Base-by-base conservation (phyloP, 2,888 invertebrate genomes). In the Ischnus inquisitorius region DNA sequence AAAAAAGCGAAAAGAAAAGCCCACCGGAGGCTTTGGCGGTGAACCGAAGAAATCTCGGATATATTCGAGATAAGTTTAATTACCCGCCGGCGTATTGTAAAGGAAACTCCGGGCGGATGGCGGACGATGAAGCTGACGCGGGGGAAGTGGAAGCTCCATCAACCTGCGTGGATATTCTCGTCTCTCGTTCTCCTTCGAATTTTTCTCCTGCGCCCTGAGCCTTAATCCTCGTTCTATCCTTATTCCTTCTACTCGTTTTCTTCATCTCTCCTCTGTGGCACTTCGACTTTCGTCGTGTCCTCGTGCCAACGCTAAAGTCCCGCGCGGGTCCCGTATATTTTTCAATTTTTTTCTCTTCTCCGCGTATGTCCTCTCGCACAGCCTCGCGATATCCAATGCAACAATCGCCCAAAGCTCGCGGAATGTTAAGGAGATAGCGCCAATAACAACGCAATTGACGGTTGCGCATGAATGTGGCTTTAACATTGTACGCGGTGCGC, bases 11-110 rank as follows among this genome's bases (percentile, higher is more conserved):
- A 62, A 60, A 79, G 12, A 14, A 25, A 19, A 71, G 39, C n/a
- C 46, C 48, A 46, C 25, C 48, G 43, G 19, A 64, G 39, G 78
- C 83, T 86, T 84, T 82, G 85, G 77, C 82, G 85, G 82, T 83
- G 75, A 75, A 67, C 74, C 75, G 72, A 54, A 83, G 68, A 85
- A 83, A 84, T 84, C 84, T 83, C 69, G 81, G 76, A 76, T 86
- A 81, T 65, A 85, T 79, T 64, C 76, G 65, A 87, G 87, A 87
- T 87, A 87, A 86, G 69, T 82, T 86, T 86, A 84, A 87, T 87
- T 87, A 82, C 84, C 85, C 80, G 77, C 76, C 81, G 81, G 84
- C 80, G 69, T 64, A 84, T 84, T 77, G 85, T 79, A 82, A 86
- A 72, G 85, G 80, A 54, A 69, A 79, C 69, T 77, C 54, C 71